Evolutionary conservation across 2,888 invertebrate species (phyloP).

Genomic region (Trissonchulus latispiculum): DNA sequence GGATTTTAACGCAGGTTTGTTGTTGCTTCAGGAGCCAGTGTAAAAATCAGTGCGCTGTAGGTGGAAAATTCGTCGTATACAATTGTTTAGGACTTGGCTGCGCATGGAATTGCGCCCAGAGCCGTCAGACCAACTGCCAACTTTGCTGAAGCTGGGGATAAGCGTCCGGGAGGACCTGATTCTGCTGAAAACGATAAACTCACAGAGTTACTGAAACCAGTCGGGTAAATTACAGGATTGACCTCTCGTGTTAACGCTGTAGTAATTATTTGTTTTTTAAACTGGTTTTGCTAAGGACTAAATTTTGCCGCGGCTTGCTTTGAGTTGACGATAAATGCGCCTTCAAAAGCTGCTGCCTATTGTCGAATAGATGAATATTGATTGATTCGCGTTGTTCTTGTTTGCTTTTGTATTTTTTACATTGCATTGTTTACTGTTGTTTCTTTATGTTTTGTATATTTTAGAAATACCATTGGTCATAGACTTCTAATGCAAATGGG

Average conservation of each 20-base stretch:
- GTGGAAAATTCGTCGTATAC: conserved; percentile 19
- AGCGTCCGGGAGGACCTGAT: background rate
- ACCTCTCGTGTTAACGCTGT: too few species aligned
- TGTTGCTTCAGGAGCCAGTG: conserved; percentile 10
- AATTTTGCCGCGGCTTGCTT: too few species aligned
- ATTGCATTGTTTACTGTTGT: too few species aligned
- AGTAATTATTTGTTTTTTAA: too few species aligned
- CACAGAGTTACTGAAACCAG: conserved; percentile 33
- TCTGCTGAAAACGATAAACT: conserved; percentile 29
- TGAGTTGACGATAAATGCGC: conserved; percentile 1
- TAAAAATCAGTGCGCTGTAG: too few species aligned
- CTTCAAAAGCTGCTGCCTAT: too few species aligned
- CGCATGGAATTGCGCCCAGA: conserved; percentile 88
- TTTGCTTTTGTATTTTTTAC: too few species aligned
- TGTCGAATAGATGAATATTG: conserved; percentile 9
- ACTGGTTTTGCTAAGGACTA: too few species aligned
- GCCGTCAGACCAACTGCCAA: conserved; percentile 67
- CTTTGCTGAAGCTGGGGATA: conserved; percentile 49
- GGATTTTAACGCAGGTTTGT: too few species aligned
- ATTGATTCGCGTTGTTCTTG: background rate
- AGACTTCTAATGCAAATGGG: conserved; percentile 76
- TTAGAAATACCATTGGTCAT: conserved; percentile 75
- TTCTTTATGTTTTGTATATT: too few species aligned
- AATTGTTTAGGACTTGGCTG: conserved; percentile 61
- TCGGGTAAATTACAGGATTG: conserved; percentile 30